phyloP scores from a whole-genome alignment of 2,113 vertebrate genomes.

The Festucalex cinctus region DNA sequence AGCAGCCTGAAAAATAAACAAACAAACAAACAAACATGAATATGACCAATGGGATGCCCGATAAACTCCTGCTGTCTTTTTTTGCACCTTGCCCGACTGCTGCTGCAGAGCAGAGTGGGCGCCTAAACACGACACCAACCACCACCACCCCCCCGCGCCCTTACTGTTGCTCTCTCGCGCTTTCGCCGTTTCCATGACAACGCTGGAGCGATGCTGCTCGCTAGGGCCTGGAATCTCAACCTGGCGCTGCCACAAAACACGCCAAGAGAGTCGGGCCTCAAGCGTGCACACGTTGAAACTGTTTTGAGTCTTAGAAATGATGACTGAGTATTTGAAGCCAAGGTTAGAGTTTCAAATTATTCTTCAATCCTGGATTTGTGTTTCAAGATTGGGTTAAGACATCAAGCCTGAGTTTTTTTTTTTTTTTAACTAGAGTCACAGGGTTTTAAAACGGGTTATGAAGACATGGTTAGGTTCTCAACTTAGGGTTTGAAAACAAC shows the following conservation, averaged over 20 bases:
- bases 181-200: constrained; percentile 65
- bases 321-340: too few species aligned
- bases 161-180: neutral
- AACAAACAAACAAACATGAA: neutral
- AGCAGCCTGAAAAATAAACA: constrained; percentile 74
- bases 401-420: too few species aligned
- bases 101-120: constrained; percentile 46
- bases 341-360: too few species aligned
- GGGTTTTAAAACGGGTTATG: too few species aligned
- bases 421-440: too few species aligned
- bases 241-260: constrained; percentile 9
- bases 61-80: constrained; percentile 7
- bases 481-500: too few species aligned
- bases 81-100: constrained; percentile 22
- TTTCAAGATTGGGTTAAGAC: too few species aligned
- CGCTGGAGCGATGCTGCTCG: constrained; percentile 47
- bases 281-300: neutral
- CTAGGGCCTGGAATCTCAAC: constrained; percentile 41
- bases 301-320: too few species aligned
- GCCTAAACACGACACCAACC: constrained; percentile 22
- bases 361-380: too few species aligned
- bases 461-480: too few species aligned
- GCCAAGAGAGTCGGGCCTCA: constrained; percentile 3
- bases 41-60: neutral
- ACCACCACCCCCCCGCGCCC: neutral